Evolutionary conservation across 2,888 invertebrate genomes (phyloP).

Genomic region (Netelia fuscicornis): DNA sequence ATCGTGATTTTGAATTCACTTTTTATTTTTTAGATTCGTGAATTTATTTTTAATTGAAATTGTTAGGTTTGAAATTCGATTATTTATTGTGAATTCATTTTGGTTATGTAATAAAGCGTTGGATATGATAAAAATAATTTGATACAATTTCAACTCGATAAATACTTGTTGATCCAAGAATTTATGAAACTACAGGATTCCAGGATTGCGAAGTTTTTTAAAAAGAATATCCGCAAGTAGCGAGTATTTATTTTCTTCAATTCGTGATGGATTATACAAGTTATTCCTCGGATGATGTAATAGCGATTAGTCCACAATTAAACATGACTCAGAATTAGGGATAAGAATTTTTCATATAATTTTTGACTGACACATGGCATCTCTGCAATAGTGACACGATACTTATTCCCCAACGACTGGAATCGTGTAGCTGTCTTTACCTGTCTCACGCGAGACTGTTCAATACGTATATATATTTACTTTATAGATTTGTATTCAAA

Average conservation of each 20-base stretch:
- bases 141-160: not conserved
- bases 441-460: constrained; percentile 37
- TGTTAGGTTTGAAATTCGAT: too few species aligned
- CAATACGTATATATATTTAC: not conserved
- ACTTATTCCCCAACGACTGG: constrained; percentile 54
- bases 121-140: not conserved
- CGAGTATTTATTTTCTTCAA: too few species aligned
- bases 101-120: not conserved
- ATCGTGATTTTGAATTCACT: not conserved
- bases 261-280: too few species aligned
- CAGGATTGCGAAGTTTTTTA: too few species aligned
- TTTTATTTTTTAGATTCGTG: not conserved
- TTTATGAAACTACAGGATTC: too few species aligned
- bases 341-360: too few species aligned
- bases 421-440: constrained; percentile 8
- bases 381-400: constrained; percentile 51
- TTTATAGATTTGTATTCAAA: constrained; percentile 12
- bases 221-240: too few species aligned
- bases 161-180: too few species aligned
- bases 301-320: too few species aligned
- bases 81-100: not conserved
- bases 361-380: not conserved
- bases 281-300: too few species aligned
- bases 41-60: not conserved
- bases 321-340: too few species aligned